Percentiles rank a stretch among this genome's conserved stretches.
Conservation (phyloP, 2,113 vertebrate species). For the Catharus fuscescens region DNA sequence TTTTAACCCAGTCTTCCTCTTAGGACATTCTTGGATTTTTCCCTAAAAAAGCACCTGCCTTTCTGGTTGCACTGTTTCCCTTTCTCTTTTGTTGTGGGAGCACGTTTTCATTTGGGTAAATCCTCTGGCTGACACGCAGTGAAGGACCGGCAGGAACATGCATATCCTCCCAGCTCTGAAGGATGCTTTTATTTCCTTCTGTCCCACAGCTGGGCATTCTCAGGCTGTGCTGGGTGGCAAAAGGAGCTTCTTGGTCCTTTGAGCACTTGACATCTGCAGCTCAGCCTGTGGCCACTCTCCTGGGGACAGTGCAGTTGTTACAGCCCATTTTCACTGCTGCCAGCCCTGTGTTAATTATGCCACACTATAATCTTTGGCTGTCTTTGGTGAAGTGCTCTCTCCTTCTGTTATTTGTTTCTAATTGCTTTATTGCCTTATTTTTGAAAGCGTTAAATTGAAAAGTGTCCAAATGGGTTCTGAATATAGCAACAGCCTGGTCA, state of each 20-base stretch:
- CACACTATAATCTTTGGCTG: neutral
- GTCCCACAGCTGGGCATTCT: neutral
- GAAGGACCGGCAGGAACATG: neutral
- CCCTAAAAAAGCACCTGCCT: neutral
- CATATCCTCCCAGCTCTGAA: neutral
- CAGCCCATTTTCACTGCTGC: neutral
- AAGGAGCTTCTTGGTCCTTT: neutral
- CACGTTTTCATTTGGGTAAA: neutral
- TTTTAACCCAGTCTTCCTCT: neutral
- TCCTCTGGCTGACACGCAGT: neutral
- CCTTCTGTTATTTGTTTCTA: neutral
- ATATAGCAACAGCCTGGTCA: neutral
- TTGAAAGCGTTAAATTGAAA: neutral
- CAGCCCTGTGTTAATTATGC: neutral
- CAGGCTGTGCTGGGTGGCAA: neutral
- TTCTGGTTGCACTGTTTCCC: neutral
- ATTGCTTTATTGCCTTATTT: conserved; percentile 20
- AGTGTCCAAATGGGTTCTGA: neutral
- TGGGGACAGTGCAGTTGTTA: rapidly evolving
- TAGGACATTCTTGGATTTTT: neutral
- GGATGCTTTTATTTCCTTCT: neutral
- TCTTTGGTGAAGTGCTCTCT: neutral
- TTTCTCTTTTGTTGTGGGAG: neutral
- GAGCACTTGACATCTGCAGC: neutral
- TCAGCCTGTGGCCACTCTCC: neutral